Base-by-base conservation (phyloP, 2,888 invertebrate genomes). In the Saturnia japonica region DNA sequence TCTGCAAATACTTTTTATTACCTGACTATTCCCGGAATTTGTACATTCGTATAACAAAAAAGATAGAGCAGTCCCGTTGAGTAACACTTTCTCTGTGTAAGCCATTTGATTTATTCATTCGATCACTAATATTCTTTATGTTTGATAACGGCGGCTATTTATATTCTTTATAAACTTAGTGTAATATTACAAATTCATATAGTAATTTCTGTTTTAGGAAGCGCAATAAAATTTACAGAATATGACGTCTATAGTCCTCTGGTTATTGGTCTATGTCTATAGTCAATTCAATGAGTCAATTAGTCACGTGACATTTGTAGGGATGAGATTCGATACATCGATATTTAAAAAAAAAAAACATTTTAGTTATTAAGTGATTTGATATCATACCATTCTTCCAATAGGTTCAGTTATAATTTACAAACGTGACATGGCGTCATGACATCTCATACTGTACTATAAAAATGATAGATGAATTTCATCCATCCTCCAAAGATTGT, bases 21-120 rank as follows among this genome's bases (percentile, higher is more conserved):
- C 96, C 95, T 96, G 96, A 82, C 95, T 95, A 76, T 93, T 94
- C 67, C 85, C 82, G 51, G 94, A 94, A 85, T 95, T 95, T 70
- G 95, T 91, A 88, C 96, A 96, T 88, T 96, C 96, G 80, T 95
- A 96, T 74, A 96, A 90, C 74, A 96, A 87, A 85, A 96, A 94
- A 6, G 96, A 96, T 80, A 96, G 93, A 68, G 96, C 96, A 70
- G 96, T 95, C 68, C 96, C 96, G 86, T 92, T 94, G 64, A 94
- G 83, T 75, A 95, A 95, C 78, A 94, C 94, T 80, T 93, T 94
- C 84, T 94, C 94, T 67, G 94, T 94, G 74, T 92, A 80, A 72
- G 91, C 90, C 92, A 92, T 91, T 69, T 40, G 40, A 19, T 40
- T 60, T 28, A 28, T 60, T 60, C 57, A 60, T 60, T 60, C 28